Base-by-base conservation (phyloP, 2,113 vertebrate genomes). In the Triplophysa siluroides region DNA sequence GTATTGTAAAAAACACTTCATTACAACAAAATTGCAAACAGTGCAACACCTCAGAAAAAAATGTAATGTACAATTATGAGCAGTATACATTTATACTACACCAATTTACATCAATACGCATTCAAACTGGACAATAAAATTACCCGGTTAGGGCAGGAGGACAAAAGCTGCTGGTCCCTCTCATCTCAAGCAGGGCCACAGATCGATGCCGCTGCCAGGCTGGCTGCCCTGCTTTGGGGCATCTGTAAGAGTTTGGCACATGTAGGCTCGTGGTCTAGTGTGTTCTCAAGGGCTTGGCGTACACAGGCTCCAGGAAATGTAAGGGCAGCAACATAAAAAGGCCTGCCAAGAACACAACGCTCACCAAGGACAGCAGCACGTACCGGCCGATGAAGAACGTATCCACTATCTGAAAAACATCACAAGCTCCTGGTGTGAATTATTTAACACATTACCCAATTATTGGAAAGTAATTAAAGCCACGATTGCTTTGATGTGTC, bases 361-460 rank as follows among this genome's bases (percentile, higher is more conserved):
- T 88, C 72, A 87, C 90, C 76, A 92, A 4, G 0, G 91, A 90
- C 87, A 98, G 89, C 54, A 98, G 94, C 64, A 96, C 19, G 1
- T 96, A 96, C 80, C 96, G 96, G 14, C 94, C 93, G 0, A 99
- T 95, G 86, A 98, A 92, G 88, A 97, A 93, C 21, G 89, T 72
- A 86, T 99, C 96, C 88, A 96, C 92, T 0, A 96, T 92, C 96
- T 99, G 83, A 84, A 61, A 45, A 70, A 80, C 33, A 69, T 29
- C 0, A 58, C 79, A 74, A 65, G 18, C 11, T 14, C 29, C 26
- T 16, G 14, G 16, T 11, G 18, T 63, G 12, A 80, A 76, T 63
- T 79, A 23, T 47, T 38, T 45, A 43, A 70, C 47, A 33, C 33
- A 43, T 26, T 47, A 74, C 41, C 23, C 69, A 58, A 21, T 74